Percentiles rank a stretch among this genome's conserved stretches.
Evolutionary conservation across 2,797 vertebrate species (phyloP).

Genomic region (Odontamblyopus lacepedii): DNA sequence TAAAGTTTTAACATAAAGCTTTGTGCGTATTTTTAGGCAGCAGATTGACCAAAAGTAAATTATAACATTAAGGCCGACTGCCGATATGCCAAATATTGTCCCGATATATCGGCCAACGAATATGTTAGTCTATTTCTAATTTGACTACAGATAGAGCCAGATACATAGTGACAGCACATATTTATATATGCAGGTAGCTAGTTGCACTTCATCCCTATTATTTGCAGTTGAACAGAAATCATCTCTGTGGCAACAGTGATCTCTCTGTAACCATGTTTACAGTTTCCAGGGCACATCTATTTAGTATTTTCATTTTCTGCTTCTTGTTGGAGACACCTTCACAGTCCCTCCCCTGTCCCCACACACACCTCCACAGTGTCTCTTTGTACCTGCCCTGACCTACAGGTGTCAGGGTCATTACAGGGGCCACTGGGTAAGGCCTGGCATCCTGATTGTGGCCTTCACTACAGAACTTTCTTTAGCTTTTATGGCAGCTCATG

Average conservation of each 20-base stretch:
- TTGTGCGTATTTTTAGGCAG: no score
- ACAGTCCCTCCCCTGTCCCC: constrained; percentile 39
- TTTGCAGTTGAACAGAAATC: no score
- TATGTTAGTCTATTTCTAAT: no score
- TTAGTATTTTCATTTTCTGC: constrained; percentile 37
- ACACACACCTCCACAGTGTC: constrained; percentile 44
- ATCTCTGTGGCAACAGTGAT: no score
- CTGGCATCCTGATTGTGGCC: constrained; percentile 38
- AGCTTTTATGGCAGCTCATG: constrained; percentile 24
- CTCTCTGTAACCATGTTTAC: neutral
- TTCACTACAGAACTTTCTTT: constrained; percentile 56
- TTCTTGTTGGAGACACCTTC: constrained; percentile 61
- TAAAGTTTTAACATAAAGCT: no score
- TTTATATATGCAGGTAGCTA: neutral
- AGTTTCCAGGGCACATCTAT: constrained; percentile 4
- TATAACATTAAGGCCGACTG: no score
- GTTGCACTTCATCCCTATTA: neutral
- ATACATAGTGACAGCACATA: neutral
- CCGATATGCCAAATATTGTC: no score
- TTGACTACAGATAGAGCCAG: no score
- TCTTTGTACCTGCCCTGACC: constrained; percentile 55
- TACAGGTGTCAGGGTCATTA: constrained; percentile 62
- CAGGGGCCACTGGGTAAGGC: constrained; percentile 43
- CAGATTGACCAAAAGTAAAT: no score
- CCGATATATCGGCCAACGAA: no score